phyloP scores from a whole-genome alignment of 2,113 vertebrate species.

The Anarrhichthys ocellatus region DNA sequence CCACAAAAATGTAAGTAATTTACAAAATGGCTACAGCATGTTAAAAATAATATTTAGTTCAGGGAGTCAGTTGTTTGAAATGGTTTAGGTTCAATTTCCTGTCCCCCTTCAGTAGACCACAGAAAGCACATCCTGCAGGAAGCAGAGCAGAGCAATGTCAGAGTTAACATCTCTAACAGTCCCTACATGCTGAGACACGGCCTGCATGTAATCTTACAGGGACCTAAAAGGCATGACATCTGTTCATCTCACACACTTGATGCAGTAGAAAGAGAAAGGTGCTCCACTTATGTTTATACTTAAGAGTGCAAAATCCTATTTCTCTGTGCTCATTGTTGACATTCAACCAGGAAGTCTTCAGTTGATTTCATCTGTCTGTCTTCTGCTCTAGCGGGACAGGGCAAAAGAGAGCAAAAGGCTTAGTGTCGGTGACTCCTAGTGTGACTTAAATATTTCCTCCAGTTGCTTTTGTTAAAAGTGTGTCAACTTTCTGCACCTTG shows the following conservation, averaged over 20 bases:
- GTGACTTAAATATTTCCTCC: background rate
- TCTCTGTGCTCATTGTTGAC: slow-evolving; percentile 24
- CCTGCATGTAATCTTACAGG: slow-evolving; percentile 48
- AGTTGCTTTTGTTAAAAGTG: background rate
- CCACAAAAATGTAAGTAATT: background rate
- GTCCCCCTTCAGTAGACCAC: background rate
- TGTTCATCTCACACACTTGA: slow-evolving; percentile 44
- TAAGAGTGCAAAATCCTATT: background rate
- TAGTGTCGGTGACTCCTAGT: background rate
- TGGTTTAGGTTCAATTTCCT: background rate
- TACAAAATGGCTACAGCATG: background rate
- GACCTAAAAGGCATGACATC: slow-evolving; percentile 53
- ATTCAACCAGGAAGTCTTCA: slow-evolving; percentile 1
- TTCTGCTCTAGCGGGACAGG: background rate
- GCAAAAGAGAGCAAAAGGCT: background rate
- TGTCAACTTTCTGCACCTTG: background rate
- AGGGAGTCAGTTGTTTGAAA: slow-evolving; percentile 1
- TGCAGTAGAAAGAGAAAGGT: slow-evolving; percentile 45
- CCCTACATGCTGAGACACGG: slow-evolving; percentile 68
- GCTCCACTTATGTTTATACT: slow-evolving; percentile 12
- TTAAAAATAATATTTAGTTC: background rate
- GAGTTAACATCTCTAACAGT: slow-evolving; percentile 32
- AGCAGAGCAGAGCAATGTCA: slow-evolving; percentile 6
- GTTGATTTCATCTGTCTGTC: slow-evolving; percentile 16
- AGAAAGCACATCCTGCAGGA: slow-evolving; percentile 28